Evolutionary conservation across 2,888 invertebrate genomes (phyloP), one percentile per base, ranked within the genome.

Genomic region (Eudiplozoon nipponicum): DNA sequence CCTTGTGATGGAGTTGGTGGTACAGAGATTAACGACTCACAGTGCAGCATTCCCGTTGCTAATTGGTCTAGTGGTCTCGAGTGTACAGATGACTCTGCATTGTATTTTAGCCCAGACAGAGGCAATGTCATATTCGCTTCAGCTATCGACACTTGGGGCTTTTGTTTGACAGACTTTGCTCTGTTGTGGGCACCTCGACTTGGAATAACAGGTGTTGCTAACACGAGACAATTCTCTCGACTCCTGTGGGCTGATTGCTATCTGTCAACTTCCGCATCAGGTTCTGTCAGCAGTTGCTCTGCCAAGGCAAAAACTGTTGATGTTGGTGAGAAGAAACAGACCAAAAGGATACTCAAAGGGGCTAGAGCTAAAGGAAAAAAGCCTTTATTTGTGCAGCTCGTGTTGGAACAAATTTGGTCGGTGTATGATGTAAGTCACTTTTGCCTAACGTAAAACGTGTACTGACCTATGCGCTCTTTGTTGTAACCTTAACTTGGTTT

Each of bases 51-150:
- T n/a, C n/a, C n/a, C n/a, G n/a, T n/a, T n/a, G n/a, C n/a, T n/a
- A n/a, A n/a, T n/a, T 26, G 26, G 26, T 11, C 9, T n/a, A 26
- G 26, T 26, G 26, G 26, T 26, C 26, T 26, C 9, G n/a, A n/a
- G n/a, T n/a, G n/a, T n/a, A n/a, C n/a, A n/a, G n/a, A n/a, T n/a
- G n/a, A n/a, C n/a, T n/a, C n/a, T n/a, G n/a, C n/a, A n/a, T n/a
- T n/a, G n/a, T 81, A 77, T 55, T 98, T 94, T 57, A 70, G 73
- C 1, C 94, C 94, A 0, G 74, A 73, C 48, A 68, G 68, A 49
- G 81, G 81, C 13, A 98, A 94, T 65, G 86, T 94, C 0, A 67
- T 90, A 3, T 94, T 98, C 63, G 74, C 76, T 1, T 80, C 84
- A 53, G 86, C 90, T 13, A 66, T 74, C 7, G 84, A 94, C 61